A percentile compares a stretch with the other conserved stretches of the same genome.
Conservation (phyloP, 2,797 vertebrate genomes). For the Semaprochilodus insignis region DNA sequence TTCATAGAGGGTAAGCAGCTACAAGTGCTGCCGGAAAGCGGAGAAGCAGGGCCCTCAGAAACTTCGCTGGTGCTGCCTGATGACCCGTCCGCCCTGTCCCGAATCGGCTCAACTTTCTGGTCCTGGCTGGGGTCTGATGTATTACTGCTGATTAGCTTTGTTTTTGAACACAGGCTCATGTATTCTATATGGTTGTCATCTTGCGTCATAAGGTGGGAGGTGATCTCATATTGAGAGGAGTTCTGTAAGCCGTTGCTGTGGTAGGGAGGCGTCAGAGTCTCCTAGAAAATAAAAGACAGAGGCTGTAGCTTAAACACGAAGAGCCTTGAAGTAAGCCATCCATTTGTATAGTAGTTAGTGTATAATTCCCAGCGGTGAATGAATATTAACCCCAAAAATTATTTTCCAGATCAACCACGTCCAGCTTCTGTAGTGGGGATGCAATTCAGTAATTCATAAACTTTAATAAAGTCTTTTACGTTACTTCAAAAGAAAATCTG, state of each 20-base stretch:
- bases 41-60: slow-evolving; percentile 64
- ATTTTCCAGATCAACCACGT: too few species aligned
- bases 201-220: slow-evolving; percentile 71
- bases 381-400: too few species aligned
- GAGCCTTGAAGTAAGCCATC: too few species aligned
- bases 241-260: slow-evolving; percentile 67
- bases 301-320: neutral
- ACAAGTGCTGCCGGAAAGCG: slow-evolving; percentile 72
- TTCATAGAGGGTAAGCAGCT: slow-evolving; percentile 74
- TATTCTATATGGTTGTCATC: slow-evolving; percentile 60
- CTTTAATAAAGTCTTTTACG: too few species aligned
- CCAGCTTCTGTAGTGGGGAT: too few species aligned
- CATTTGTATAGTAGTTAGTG: too few species aligned
- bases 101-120: slow-evolving; percentile 33
- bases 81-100: slow-evolving; percentile 70
- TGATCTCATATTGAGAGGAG: slow-evolving; percentile 71
- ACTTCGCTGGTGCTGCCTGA: slow-evolving; percentile 52
- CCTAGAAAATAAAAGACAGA: slow-evolving; percentile 64
- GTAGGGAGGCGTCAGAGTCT: slow-evolving; percentile 78
- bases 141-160: slow-evolving; percentile 49
- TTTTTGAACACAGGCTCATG: slow-evolving; percentile 59
- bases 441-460: too few species aligned
- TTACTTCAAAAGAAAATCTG: too few species aligned
- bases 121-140: slow-evolving; percentile 6
- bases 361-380: too few species aligned